Percentiles rank a stretch among this genome's conserved stretches.
These are phyloP conservation scores for Mormyrops attenuatus DNA, from an alignment of 2,797 vertebrate species.

Conservation along the genomic window DNA sequence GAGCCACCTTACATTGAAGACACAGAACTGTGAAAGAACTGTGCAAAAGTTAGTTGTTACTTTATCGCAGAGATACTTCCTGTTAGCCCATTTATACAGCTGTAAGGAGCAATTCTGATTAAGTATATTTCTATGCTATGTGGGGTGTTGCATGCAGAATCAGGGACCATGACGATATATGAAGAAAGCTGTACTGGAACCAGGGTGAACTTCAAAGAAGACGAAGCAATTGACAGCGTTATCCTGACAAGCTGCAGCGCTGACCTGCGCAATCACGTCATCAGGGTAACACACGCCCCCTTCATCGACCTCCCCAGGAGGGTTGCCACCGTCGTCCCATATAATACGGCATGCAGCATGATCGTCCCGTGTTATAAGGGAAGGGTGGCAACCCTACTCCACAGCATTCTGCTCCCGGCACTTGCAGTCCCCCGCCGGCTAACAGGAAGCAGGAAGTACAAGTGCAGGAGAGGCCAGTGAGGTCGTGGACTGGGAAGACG, in stretches of 20 bases:
- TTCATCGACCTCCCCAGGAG: slow-evolving; percentile 23
- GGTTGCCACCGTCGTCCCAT: neutral
- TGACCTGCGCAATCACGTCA: slow-evolving; percentile 59
- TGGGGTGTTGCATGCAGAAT: neutral
- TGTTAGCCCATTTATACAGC: neutral
- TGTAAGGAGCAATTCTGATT: neutral
- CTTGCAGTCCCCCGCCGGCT: neutral
- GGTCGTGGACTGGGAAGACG: neutral
- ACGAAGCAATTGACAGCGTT: slow-evolving; percentile 46
- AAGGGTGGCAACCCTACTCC: neutral
- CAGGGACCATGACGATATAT: slow-evolving; percentile 58
- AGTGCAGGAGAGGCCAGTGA: neutral
- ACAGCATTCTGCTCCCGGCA: slow-evolving; percentile 35
- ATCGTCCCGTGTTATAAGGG: neutral
- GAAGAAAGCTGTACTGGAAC: slow-evolving; percentile 62
- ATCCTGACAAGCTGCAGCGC: slow-evolving; percentile 67
- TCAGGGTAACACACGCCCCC: slow-evolving; percentile 17
- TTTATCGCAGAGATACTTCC: neutral
- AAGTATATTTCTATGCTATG: neutral
- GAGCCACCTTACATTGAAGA: neutral
- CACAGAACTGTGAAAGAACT: neutral
- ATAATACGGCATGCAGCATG: neutral
- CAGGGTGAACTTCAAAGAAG: neutral
- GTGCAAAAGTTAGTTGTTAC: neutral
- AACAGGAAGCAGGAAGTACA: neutral